Evolutionary conservation across 2,113 vertebrate genomes (phyloP).

Genomic region (Hippocampus comes): DNA sequence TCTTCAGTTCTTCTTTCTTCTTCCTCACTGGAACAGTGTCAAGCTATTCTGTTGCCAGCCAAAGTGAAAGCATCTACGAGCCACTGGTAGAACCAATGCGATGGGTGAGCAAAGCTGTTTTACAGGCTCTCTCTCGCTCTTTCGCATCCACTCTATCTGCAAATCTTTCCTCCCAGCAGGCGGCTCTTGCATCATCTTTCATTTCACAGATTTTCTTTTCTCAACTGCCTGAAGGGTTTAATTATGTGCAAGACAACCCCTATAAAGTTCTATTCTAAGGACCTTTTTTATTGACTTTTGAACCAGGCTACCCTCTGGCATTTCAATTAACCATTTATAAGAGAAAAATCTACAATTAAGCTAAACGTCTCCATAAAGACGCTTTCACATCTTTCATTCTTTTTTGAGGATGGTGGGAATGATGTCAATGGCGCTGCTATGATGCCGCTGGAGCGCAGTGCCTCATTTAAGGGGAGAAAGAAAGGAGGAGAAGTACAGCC

Average conservation of each 20-base stretch:
- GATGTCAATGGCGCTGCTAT: slow-evolving; percentile 76
- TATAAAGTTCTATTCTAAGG: slow-evolving; percentile 98
- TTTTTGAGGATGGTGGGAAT: slow-evolving; percentile 60
- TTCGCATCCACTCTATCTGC: slow-evolving; percentile 65
- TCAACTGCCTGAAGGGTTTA: slow-evolving; percentile 95
- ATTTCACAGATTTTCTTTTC: slow-evolving; percentile 79
- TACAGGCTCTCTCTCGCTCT: slow-evolving; percentile 62
- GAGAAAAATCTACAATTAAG: slow-evolving; percentile 86
- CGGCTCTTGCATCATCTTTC: slow-evolving; percentile 61
- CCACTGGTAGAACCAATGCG: slow-evolving; percentile 78
- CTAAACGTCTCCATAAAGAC: slow-evolving; percentile 87
- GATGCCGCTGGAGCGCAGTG: slow-evolving; percentile 63
- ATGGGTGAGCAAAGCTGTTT: slow-evolving; percentile 56
- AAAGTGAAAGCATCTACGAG: slow-evolving; percentile 83
- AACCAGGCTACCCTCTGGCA: slow-evolving; percentile 87
- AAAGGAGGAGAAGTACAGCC: slow-evolving; percentile 1
- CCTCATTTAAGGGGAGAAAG: slow-evolving; percentile 43
- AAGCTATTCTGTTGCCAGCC: slow-evolving; percentile 76
- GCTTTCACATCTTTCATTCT: slow-evolving; percentile 78
- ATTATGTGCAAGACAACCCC: slow-evolving; percentile 95
- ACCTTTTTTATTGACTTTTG: slow-evolving; percentile 91
- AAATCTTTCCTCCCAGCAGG: slow-evolving; percentile 52
- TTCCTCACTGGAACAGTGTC: slow-evolving; percentile 46
- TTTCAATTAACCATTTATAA: slow-evolving; percentile 98
- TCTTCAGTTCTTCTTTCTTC: slow-evolving; percentile 23